These are phyloP conservation scores for Mechanitis mazaeus DNA, from an alignment of 2,888 invertebrate species.

Conservation along the genomic window DNA sequence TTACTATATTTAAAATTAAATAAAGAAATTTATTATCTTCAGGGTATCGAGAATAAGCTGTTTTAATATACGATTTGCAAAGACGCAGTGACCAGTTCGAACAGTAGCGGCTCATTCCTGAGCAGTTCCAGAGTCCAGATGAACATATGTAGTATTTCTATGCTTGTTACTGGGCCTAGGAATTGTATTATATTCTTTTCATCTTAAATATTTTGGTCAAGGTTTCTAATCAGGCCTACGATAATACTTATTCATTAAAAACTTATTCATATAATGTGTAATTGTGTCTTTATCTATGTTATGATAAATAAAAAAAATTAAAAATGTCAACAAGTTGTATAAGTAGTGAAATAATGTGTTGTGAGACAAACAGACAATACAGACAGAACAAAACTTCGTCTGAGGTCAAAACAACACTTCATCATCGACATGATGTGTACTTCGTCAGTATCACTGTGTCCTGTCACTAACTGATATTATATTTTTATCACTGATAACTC, in stretches of 20 bases:
- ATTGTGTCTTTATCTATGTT: neutral
- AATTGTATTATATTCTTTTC: slow-evolving; percentile 73
- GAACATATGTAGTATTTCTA: slow-evolving; percentile 57
- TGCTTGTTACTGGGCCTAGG: slow-evolving; percentile 78
- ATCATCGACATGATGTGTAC: too few relatives aligned
- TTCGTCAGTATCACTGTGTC: too few relatives aligned
- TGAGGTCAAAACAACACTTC: too few relatives aligned
- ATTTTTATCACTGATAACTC: slow-evolving; percentile 48
- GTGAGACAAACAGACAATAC: too few relatives aligned
- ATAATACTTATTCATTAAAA: too few relatives aligned
- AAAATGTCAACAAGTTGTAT: too few relatives aligned
- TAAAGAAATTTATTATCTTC: too few relatives aligned
- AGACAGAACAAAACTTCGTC: too few relatives aligned
- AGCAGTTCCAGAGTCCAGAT: slow-evolving; percentile 69
- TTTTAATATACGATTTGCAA: slow-evolving; percentile 46
- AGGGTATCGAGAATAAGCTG: slow-evolving; percentile 18
- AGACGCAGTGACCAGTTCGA: slow-evolving; percentile 63
- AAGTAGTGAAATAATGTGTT: too few relatives aligned
- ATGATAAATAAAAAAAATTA: too few relatives aligned
- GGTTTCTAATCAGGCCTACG: too few relatives aligned
- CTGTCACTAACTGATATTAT: slow-evolving; percentile 53
- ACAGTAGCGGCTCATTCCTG: slow-evolving; percentile 63
- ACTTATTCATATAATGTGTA: too few relatives aligned
- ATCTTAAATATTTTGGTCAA: neutral
- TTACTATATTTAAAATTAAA: neutral